Evolutionary conservation across 1,140 invertebrate species (phyloP).

Genomic region (Tribolium madens): DNA sequence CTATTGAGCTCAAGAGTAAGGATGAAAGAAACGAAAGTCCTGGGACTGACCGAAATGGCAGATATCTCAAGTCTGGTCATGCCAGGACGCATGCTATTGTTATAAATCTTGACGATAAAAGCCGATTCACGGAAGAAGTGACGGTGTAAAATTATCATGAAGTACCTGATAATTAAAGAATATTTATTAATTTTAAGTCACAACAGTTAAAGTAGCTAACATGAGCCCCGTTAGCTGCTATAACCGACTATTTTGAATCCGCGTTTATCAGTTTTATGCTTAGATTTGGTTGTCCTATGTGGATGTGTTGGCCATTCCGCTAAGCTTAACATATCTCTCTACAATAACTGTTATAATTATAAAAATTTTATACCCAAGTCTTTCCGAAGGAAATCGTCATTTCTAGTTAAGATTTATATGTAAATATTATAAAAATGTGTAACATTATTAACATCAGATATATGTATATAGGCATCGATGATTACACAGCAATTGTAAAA

Average conservation of each 20-base stretch:
- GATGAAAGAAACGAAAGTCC: constrained; percentile 57
- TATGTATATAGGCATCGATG: constrained; percentile 13
- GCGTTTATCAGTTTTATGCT: constrained; percentile 23
- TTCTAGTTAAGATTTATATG: constrained; percentile 25
- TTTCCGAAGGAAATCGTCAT: constrained; percentile 19
- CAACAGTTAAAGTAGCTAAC: not conserved
- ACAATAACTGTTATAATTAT: constrained; percentile 13
- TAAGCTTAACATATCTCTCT: constrained; percentile 30
- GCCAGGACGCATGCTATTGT: constrained; percentile 79
- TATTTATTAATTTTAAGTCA: constrained; percentile 1
- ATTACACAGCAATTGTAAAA: constrained; percentile 16
- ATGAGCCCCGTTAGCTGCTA: constrained; percentile 38
- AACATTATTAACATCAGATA: constrained; percentile 8
- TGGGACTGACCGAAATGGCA: constrained; percentile 57
- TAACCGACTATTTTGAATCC: constrained; percentile 2
- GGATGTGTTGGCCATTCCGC: constrained; percentile 21
- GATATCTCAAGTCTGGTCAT: constrained; percentile 73
- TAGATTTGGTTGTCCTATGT: constrained; percentile 15
- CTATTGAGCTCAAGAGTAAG: constrained; percentile 55
- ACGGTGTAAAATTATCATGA: constrained; percentile 72
- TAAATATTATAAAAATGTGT: constrained; percentile 25
- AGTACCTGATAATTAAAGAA: constrained; percentile 35
- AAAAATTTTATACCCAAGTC: constrained; percentile 33
- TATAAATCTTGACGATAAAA: constrained; percentile 84
- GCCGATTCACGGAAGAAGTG: constrained; percentile 83